Base-by-base conservation (phyloP, 2,797 vertebrate species). In the Urocyon cinereoargenteus region DNA sequence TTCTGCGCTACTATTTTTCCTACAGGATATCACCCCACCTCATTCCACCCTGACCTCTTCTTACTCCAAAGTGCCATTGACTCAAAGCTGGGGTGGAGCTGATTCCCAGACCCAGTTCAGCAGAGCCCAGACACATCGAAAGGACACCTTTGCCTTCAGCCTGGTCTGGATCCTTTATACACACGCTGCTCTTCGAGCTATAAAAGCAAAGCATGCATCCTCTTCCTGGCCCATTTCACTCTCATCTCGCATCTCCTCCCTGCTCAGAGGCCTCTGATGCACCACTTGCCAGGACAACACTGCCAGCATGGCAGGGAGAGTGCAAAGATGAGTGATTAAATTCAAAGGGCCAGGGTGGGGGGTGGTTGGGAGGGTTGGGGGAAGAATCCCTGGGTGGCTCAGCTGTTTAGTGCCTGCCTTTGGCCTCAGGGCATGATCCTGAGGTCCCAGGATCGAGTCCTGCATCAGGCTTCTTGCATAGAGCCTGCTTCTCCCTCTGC, bases 161-260 rank as follows among this genome's bases (percentile, higher is more conserved):
- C 77, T 18, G 26, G 7, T 34, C 31, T 1, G 0, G 19, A 18
- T 61, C 77, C 31, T 59, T 72, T 66, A 34, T 10, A 49, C 3
- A n/a, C 12, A 31, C 0, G 2, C 24, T 28, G 24, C 18, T 40
- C 13, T 59, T 55, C 0, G 0, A 11, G 40, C 84, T 55, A 4
- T n/a, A 21, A 94, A 64, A 86, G 49, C 66, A 72, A 87, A 62
- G 45, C 3, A 1, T 12, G 21, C 18, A 4, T 5, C 64, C 18
- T 40, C 0, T 24, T 77, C 57, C 90, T 34, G 45, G 13, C n/a
- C 45, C 18, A 4, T 3, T 24, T 22, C 21, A 21, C 59, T 75
- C 73, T 62, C 57, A 7, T 24, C 61, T 19, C 34, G 19, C n/a
- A 24, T 61, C 66, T 62, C 57, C 40, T 82, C 66, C 40, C 66